Evolutionary conservation across 2,888 invertebrate genomes (phyloP).

Genomic region (Tetrapedia diversipes): DNA sequence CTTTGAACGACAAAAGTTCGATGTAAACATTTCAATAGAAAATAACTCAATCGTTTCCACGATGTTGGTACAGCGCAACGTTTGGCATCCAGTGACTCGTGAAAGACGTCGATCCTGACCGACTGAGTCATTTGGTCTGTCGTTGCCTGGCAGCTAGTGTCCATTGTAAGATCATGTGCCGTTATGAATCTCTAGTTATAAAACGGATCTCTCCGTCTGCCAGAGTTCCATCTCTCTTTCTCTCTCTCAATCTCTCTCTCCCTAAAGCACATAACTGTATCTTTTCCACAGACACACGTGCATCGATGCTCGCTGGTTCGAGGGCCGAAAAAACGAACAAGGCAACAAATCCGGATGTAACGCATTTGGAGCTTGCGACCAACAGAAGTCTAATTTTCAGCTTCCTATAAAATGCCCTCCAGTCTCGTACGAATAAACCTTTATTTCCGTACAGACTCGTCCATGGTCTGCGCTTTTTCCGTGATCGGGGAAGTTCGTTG

Average conservation of each 20-base stretch:
- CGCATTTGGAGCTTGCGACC: conserved; percentile 36
- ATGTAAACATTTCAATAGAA: too few relatives aligned
- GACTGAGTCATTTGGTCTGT: conserved; percentile 49
- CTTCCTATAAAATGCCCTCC: conserved; percentile 33
- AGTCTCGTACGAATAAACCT: conserved; percentile 35
- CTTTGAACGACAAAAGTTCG: background rate
- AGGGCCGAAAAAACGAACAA: conserved; percentile 5
- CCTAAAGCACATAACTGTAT: conserved; percentile 78
- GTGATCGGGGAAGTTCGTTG: conserved; percentile 6
- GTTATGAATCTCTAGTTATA: conserved; percentile 80
- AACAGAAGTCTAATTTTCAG: conserved; percentile 64
- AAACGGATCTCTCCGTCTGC: conserved; percentile 76
- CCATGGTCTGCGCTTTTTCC: conserved; percentile 19
- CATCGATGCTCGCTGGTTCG: too few relatives aligned
- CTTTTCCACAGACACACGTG: conserved; percentile 68
- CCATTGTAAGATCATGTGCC: conserved; percentile 74
- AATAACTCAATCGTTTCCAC: background rate
- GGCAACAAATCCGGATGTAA: conserved; percentile 47
- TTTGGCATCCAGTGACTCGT: conserved; percentile 22
- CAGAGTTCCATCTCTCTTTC: conserved; percentile 33
- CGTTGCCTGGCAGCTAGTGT: conserved; percentile 52
- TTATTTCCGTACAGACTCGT: conserved; percentile 46
- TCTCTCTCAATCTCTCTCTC: conserved; percentile 19
- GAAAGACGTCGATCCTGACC: conserved; percentile 45
- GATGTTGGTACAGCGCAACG: conserved; percentile 10